Conservation (phyloP, 1,140 invertebrate species). For the Trypoxylus dichotomus region DNA sequence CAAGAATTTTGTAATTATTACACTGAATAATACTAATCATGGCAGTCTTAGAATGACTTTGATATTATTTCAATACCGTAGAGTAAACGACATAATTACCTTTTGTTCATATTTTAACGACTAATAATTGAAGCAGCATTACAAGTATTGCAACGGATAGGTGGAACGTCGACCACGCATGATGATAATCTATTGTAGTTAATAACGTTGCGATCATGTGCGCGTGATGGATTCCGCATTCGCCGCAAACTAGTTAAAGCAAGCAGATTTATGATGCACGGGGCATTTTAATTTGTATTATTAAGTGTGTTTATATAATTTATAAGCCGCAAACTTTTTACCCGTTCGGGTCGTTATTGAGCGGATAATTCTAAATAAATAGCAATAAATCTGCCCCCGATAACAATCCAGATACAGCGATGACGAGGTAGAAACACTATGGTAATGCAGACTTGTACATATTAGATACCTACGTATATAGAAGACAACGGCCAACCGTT, state of each 20-base stretch:
- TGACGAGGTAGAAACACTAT: neutral
- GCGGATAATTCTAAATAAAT: neutral
- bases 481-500: neutral
- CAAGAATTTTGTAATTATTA: neutral
- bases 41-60: neutral
- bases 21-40: neutral
- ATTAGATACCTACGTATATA: neutral
- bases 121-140: constrained; percentile 7
- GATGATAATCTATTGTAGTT: neutral
- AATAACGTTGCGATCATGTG: neutral
- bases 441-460: neutral
- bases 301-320: constrained; percentile 8
- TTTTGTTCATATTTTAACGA: neutral
- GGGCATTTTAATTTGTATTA: neutral
- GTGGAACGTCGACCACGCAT: neutral
- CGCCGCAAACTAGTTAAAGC: neutral
- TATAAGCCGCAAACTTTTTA: neutral
- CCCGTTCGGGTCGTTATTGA: neutral
- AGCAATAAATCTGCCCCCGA: neutral
- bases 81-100: neutral
- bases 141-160: neutral
- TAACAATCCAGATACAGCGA: neutral
- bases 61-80: neutral
- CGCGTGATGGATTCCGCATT: neutral
- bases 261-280: neutral